These are phyloP conservation scores for Intellagama lesueurii DNA, from an alignment of 2,797 vertebrate species.

Conservation along the genomic window DNA sequence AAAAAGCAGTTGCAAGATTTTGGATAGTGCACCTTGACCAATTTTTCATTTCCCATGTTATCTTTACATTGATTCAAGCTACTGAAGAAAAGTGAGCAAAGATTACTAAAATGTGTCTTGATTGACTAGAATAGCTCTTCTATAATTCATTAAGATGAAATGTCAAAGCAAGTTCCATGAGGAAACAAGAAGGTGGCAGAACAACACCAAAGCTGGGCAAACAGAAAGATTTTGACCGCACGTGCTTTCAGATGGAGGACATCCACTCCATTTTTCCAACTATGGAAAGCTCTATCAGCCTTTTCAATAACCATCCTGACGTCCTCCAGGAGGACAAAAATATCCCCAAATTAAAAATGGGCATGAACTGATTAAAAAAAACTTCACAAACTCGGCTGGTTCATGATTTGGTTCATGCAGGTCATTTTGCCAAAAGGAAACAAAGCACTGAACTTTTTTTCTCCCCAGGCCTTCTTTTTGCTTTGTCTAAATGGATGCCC, in stretches of 20 bases:
- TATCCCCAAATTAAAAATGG: no score
- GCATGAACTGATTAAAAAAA: no score
- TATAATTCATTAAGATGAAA: neutral
- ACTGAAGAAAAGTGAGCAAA: neutral
- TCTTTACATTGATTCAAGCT: neutral
- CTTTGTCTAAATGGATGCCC: no score
- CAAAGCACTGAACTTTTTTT: no score
- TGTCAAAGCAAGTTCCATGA: neutral
- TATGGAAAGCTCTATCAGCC: no score
- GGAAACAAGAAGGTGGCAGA: neutral
- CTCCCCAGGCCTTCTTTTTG: no score
- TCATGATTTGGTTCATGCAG: no score
- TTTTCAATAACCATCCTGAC: neutral
- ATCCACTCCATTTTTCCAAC: neutral
- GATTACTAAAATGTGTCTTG: neutral
- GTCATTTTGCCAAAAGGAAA: no score
- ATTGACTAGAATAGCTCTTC: neutral
- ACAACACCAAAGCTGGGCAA: neutral
- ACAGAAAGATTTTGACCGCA: neutral
- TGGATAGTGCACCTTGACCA: neutral
- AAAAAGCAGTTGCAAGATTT: neutral
- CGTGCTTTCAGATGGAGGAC: neutral
- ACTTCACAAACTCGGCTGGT: no score
- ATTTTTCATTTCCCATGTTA: neutral
- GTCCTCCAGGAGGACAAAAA: no score